These are phyloP conservation scores for Ceratosolen fusciceps DNA, from an alignment of 1,140 invertebrate genomes.

Conservation along the genomic window DNA sequence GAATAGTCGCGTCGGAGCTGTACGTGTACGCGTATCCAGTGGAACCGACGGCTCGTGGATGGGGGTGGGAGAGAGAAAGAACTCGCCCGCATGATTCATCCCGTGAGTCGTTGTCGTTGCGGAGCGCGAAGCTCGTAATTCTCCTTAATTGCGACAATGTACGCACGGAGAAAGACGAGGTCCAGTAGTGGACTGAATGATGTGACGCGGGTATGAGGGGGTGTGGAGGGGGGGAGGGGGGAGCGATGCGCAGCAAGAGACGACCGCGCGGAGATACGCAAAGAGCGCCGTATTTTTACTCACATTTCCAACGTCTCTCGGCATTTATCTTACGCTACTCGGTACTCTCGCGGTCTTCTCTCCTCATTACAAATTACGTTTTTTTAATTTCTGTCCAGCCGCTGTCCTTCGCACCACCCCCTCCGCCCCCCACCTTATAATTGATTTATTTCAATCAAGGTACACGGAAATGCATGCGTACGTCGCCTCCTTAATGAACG, in stretches of 20 bases:
- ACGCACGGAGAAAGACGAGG: background rate
- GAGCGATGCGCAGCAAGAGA: too few species aligned
- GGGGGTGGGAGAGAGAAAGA: background rate
- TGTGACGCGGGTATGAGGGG: too few species aligned
- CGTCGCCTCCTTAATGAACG: background rate
- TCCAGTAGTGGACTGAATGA: too few species aligned
- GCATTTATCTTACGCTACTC: background rate
- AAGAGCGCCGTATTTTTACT: background rate
- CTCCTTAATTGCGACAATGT: slow-evolving; percentile 58
- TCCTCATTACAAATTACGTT: background rate
- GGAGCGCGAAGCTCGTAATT: slow-evolving; percentile 50
- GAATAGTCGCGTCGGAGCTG: slow-evolving; percentile 15
- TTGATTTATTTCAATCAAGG: background rate
- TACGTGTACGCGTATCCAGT: slow-evolving; percentile 1
- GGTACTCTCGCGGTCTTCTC: background rate
- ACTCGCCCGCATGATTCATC: slow-evolving; percentile 48
- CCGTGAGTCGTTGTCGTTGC: slow-evolving; percentile 40
- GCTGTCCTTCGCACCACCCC: background rate
- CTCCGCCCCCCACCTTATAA: background rate
- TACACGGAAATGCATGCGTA: too few species aligned
- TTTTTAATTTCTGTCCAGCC: background rate
- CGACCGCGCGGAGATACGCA: background rate
- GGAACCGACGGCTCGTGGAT: background rate
- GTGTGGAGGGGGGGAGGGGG: too few species aligned
- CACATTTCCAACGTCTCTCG: background rate